Evolutionary conservation across 2,113 vertebrate species (phyloP).

Genomic region (Hypocryptadius cinnamomeus): DNA sequence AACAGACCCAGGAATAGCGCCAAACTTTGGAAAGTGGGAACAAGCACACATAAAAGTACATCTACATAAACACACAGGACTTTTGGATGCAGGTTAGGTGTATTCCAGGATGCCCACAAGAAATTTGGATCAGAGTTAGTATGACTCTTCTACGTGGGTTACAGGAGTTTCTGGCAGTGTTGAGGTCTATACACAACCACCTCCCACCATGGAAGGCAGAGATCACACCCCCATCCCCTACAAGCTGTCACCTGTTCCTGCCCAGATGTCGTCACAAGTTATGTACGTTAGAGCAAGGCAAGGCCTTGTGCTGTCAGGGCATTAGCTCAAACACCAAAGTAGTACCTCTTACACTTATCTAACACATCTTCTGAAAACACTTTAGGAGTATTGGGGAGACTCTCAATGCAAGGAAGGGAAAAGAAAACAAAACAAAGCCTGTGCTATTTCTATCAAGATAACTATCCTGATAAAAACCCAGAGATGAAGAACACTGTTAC

Average conservation of each 20-base stretch:
- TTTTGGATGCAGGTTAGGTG: fast-evolving
- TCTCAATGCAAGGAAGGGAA: not conserved
- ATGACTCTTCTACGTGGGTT: not conserved
- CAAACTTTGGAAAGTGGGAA: not conserved
- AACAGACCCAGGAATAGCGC: not conserved
- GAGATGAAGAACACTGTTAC: not conserved
- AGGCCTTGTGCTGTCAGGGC: not conserved
- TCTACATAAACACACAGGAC: not conserved
- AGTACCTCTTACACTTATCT: not conserved
- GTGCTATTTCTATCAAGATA: not conserved
- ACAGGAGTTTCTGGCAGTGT: not conserved
- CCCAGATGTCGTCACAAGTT: not conserved
- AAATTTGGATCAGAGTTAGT: not conserved
- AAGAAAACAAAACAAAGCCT: not conserved
- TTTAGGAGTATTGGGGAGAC: not conserved
- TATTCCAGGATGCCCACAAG: not conserved
- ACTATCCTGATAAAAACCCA: not conserved
- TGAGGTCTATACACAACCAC: not conserved
- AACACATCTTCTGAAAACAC: not conserved
- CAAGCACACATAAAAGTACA: not conserved
- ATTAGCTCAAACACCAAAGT: not conserved
- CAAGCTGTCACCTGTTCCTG: not conserved
- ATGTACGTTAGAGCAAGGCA: not conserved
- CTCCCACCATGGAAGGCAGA: not conserved
- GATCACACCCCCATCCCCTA: not conserved